Percentiles rank a stretch among this genome's conserved stretches.
Evolutionary conservation across 1,140 invertebrate genomes (phyloP).

Genomic region (Platyscapa corneri): DNA sequence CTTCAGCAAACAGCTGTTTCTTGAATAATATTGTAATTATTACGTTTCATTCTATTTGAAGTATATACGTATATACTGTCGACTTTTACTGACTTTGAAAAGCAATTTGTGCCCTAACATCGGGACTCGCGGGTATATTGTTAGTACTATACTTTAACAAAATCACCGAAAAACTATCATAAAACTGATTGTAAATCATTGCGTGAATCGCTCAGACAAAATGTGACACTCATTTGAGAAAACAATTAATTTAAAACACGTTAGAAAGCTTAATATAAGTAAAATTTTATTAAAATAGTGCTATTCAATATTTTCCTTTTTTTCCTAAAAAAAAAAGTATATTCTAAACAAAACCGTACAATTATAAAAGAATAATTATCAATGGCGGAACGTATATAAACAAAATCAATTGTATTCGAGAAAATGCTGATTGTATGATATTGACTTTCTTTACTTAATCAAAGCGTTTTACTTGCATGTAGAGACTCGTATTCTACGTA

Average conservation of each 20-base stretch:
- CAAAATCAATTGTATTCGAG: slow-evolving; percentile 45
- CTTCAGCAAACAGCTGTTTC: slow-evolving; percentile 41
- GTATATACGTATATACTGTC: slow-evolving; percentile 15
- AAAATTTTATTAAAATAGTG: slow-evolving; percentile 41
- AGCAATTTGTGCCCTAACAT: slow-evolving; percentile 15
- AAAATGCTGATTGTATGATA: slow-evolving; percentile 38
- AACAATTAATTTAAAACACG: slow-evolving; percentile 24
- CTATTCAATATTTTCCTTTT: slow-evolving; percentile 43
- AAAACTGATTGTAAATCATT: slow-evolving; percentile 23
- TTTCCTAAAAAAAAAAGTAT: slow-evolving; percentile 34
- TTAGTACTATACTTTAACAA: slow-evolving; percentile 30
- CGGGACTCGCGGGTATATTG: slow-evolving; percentile 18
- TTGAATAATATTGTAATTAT: slow-evolving; percentile 44
- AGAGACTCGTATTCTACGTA: slow-evolving; percentile 40
- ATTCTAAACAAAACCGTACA: slow-evolving; percentile 25
- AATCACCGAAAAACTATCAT: slow-evolving; percentile 24
- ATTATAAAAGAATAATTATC: slow-evolving; percentile 39
- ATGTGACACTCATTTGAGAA: slow-evolving; percentile 29
- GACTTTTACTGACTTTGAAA: slow-evolving; percentile 22
- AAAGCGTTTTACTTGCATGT: slow-evolving; percentile 45
- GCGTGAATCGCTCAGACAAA: slow-evolving; percentile 40
- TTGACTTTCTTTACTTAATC: slow-evolving; percentile 46
- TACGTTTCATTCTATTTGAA: slow-evolving; percentile 49
- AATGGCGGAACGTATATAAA: slow-evolving; percentile 35
- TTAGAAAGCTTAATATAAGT: slow-evolving; percentile 41